Evolutionary conservation across 2,888 invertebrate genomes (phyloP).

Genomic region (Busseola fusca): DNA sequence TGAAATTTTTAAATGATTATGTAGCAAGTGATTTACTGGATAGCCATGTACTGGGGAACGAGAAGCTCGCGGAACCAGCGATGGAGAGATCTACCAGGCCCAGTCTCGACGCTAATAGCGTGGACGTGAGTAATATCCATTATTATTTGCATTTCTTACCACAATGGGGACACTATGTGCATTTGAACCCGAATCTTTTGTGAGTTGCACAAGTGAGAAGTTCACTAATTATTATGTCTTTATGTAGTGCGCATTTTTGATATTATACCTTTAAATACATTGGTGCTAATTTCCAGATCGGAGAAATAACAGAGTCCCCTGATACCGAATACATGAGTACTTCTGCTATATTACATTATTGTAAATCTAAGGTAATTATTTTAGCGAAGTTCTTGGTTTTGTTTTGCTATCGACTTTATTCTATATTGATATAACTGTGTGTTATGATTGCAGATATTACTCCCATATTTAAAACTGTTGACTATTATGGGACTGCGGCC

Average conservation of each 20-base stretch:
- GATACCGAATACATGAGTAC: conserved; percentile 92
- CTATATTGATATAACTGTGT: neutral
- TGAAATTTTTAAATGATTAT: conserved; percentile 80
- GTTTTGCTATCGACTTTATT: neutral
- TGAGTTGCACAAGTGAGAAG: conserved; percentile 14
- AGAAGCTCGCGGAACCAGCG: conserved; percentile 78
- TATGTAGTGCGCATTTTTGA: neutral
- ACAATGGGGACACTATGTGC: conserved; percentile 10
- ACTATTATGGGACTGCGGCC: conserved; percentile 93
- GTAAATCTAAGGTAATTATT: conserved; percentile 91
- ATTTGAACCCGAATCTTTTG: conserved; percentile 1
- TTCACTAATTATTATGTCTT: neutral
- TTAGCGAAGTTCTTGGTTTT: neutral
- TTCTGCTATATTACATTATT: conserved; percentile 93
- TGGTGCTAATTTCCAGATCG: conserved; percentile 85
- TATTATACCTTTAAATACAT: neutral
- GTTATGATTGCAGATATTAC: conserved; percentile 89
- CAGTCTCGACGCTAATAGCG: conserved; percentile 84
- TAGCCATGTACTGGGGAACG: conserved; percentile 85
- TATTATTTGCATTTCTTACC: conserved; percentile 2
- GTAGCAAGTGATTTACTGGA: conserved; percentile 87
- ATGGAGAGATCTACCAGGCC: conserved; percentile 85
- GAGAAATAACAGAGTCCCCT: conserved; percentile 91
- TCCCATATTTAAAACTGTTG: conserved; percentile 93
- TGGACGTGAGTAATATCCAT: conserved; percentile 83